Conservation (phyloP, 1,140 invertebrate species). For the Drosophila micromelanica region DNA sequence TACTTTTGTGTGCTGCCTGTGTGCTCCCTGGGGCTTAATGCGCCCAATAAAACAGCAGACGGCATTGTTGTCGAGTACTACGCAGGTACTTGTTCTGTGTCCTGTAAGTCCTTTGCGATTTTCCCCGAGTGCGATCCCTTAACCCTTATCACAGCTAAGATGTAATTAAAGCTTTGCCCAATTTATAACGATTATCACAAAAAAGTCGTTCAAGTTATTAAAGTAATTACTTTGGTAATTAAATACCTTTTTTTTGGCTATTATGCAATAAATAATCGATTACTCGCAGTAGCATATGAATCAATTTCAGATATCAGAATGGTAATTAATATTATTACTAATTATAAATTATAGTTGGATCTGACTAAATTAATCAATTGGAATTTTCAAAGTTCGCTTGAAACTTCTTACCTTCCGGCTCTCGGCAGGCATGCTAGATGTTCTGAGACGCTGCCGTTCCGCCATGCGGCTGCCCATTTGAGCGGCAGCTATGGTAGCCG, state of each 20-base stretch:
- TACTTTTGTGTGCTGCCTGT: slow-evolving; percentile 22
- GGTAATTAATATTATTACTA: background rate
- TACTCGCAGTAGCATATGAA: no score
- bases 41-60: slow-evolving; percentile 17
- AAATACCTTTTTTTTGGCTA: no score
- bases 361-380: no score
- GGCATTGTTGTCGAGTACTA: slow-evolving; percentile 3
- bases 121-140: background rate
- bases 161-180: background rate
- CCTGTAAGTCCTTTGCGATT: slow-evolving; percentile 10
- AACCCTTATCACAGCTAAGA: background rate
- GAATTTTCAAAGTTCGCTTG: background rate
- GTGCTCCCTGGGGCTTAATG: slow-evolving; percentile 10
- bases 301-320: no score
- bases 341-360: background rate
- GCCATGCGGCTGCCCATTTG: slow-evolving; percentile 46
- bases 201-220: no score
- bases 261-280: no score
- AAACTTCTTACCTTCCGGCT: slow-evolving; percentile 70
- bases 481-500: slow-evolving; percentile 38
- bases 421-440: slow-evolving; percentile 83
- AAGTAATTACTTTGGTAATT: no score
- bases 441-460: slow-evolving; percentile 76
- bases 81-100: background rate
- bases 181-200: background rate